phyloP scores from a whole-genome alignment of 1,140 invertebrate species.

The Microplitis demolitor region DNA sequence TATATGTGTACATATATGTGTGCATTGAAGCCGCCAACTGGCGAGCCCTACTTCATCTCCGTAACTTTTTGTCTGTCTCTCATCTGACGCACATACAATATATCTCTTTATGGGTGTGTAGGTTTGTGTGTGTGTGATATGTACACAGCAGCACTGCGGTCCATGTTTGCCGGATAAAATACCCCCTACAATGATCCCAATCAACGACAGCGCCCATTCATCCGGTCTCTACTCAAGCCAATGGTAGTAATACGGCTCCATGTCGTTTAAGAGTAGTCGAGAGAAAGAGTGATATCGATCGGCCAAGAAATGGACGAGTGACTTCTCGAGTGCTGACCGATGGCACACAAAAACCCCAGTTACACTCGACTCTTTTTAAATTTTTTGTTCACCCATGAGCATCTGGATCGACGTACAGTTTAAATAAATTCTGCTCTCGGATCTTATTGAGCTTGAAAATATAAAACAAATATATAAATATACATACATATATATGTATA shows the following conservation, averaged over 20 bases:
- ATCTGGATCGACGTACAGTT: background rate
- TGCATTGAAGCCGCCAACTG: background rate
- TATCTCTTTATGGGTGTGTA: no score
- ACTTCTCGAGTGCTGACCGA: constrained; percentile 21
- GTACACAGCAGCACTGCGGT: constrained; percentile 28
- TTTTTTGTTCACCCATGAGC: background rate
- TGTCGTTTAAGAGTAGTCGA: constrained; percentile 2
- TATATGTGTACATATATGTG: no score
- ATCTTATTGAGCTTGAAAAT: no score
- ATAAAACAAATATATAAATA: no score
- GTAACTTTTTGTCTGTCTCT: constrained; percentile 7
- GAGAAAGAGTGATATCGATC: constrained; percentile 22
- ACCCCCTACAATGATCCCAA: constrained; percentile 56
- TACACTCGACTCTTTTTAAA: background rate
- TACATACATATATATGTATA: no score
- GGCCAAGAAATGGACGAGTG: constrained; percentile 4
- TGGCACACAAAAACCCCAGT: background rate
- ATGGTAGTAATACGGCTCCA: constrained; percentile 13
- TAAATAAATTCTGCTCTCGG: no score
- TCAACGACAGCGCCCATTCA: constrained; percentile 41
- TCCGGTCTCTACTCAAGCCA: background rate
- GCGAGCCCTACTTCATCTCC: constrained; percentile 18
- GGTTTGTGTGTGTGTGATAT: background rate
- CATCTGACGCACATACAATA: background rate
- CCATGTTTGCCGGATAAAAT: constrained; percentile 54